phyloP scores from a whole-genome alignment of 92 coral and sea anemone genomes.

The Virgularia gustaviana region DNA sequence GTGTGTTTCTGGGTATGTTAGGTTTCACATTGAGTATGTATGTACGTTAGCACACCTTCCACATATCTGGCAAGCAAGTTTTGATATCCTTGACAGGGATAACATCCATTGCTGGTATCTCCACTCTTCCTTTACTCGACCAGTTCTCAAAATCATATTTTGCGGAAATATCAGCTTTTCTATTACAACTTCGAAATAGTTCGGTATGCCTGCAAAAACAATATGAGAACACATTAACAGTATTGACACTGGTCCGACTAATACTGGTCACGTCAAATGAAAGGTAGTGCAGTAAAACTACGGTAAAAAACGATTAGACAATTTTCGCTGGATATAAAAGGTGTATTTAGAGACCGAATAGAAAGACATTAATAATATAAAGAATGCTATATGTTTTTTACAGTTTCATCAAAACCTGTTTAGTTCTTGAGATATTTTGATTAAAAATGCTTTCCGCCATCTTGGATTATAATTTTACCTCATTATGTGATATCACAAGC shows the following conservation, averaged over 20 bases:
- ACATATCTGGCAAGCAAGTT: constrained; percentile 80
- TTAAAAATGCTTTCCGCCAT: too few species aligned
- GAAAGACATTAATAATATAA: too few species aligned
- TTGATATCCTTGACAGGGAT: constrained; percentile 83
- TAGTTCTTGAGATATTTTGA: too few species aligned
- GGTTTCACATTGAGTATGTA: too few species aligned
- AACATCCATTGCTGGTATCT: constrained; percentile 64
- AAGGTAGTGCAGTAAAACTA: constrained; percentile 81
- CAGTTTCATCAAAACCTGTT: too few species aligned
- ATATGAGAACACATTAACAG: constrained; percentile 12
- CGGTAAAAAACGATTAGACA: neutral
- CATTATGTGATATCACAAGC: too few species aligned
- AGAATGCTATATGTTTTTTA: too few species aligned
- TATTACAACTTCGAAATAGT: constrained; percentile 82
- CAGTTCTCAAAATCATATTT: constrained; percentile 82
- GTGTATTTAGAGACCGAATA: too few species aligned
- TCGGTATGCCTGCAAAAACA: constrained; percentile 71
- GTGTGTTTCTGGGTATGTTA: too few species aligned
- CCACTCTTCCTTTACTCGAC: constrained; percentile 65
- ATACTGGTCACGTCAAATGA: constrained; percentile 80
- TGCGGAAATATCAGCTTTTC: constrained; percentile 65
- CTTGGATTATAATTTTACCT: too few species aligned
- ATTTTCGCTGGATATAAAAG: too few species aligned
- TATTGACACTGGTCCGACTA: constrained; percentile 85
- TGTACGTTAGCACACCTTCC: too few species aligned